phyloP scores from a whole-genome alignment of 2,113 vertebrate species.

The Hippocampus barbouri region DNA sequence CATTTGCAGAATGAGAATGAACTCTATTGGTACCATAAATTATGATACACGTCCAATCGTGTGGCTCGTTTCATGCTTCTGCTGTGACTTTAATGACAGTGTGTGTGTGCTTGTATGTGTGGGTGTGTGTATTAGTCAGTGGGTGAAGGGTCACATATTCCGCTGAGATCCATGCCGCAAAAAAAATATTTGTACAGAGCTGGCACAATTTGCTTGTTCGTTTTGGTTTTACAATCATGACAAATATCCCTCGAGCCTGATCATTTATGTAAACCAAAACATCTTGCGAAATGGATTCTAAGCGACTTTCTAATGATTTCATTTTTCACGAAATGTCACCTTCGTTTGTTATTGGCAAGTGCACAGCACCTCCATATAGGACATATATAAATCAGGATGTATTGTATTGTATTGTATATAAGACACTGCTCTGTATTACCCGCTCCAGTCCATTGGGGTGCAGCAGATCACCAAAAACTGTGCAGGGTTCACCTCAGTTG shows the following conservation, averaged over 20 bases:
- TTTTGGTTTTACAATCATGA: not conserved
- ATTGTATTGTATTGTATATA: too few species aligned
- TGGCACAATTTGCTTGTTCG: not conserved
- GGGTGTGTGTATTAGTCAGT: not conserved
- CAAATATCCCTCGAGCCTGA: not conserved
- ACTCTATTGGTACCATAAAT: too few species aligned
- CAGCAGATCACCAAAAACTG: not conserved
- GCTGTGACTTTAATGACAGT: too few species aligned
- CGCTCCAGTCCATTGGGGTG: not conserved
- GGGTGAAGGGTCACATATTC: not conserved
- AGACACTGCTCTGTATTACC: not conserved
- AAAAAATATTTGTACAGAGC: not conserved
- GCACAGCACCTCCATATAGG: too few species aligned
- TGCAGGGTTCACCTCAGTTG: not conserved
- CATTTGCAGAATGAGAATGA: too few species aligned
- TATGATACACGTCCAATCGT: too few species aligned
- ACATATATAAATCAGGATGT: too few species aligned
- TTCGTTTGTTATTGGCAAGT: not conserved
- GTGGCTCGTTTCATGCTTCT: too few species aligned
- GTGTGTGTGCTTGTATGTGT: too few species aligned
- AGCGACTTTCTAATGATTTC: not conserved
- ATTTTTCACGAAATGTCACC: not conserved
- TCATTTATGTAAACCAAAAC: not conserved
- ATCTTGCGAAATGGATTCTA: not conserved
- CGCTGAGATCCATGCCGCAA: not conserved